Base-by-base conservation (phyloP, 2,888 invertebrate species). In the Malachius bipustulatus region DNA sequence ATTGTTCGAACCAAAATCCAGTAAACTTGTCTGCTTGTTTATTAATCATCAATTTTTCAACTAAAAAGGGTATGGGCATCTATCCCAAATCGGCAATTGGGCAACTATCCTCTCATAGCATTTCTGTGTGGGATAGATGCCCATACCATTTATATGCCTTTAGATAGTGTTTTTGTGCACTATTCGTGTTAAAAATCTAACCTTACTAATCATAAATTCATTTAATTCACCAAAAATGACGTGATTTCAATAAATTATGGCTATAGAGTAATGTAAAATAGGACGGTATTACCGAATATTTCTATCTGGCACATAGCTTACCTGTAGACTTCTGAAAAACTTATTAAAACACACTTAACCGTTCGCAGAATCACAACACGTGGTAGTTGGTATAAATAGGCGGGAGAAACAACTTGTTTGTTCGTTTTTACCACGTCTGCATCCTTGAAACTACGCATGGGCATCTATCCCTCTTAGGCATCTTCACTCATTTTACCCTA, bases 271-370 rank as follows among this genome's bases (percentile, higher is more conserved):
- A n/a, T n/a, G n/a, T n/a, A n/a, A n/a, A n/a, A n/a, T n/a, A 19
- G 24, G 24, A 19, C 24, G 24, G n/a, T 19, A 19, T 19, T 19
- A n/a, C n/a, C n/a, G n/a, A n/a, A n/a, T n/a, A 19, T 19, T 19
- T 19, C 6, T 19, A 19, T 6, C 24, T 8, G n/a, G n/a, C 24
- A 19, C n/a, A 19, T n/a, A 19, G n/a, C 24, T 19, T 19, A 19
- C 24, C 24, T 19, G 24, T n/a, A 19, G n/a, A n/a, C 24, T 19
- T 19, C 6, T 8, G 24, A 6, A 19, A 19, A 19, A 6, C 24
- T 8, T n/a, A 19, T 19, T 19, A 19, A 19, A 19, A 19, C 24
- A 19, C 24, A 19, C 6, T 19, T 8, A 19, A 19, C 6, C 6
- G 24, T 19, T 19, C 24, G n/a, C 24, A 19, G 6, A 19, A 8